Base-by-base conservation (phyloP, 2,888 invertebrate species). In the Xylota segnis region DNA sequence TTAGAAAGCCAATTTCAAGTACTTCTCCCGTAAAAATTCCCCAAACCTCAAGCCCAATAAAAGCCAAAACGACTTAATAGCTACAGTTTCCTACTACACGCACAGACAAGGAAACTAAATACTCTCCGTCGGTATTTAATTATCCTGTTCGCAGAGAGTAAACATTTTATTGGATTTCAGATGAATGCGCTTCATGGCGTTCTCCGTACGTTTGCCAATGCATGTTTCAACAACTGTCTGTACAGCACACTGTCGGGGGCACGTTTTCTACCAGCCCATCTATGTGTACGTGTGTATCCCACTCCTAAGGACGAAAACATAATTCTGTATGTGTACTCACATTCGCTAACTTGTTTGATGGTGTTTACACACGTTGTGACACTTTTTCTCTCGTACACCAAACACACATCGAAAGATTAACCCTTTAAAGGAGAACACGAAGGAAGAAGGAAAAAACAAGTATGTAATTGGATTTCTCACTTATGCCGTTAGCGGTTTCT, bases 391-490 rank as follows among this genome's bases (percentile, higher is more conserved):
- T n/a, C n/a, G n/a, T n/a, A 27, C 34, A 47, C 56, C n/a, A n/a
- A n/a, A 29, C 23, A 34, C 10, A 63, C 52, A 70, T 68, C 68
- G 59, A 70, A 70, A 29, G 77, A 54, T 52, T 77, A 77, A 77
- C 68, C 59, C 77, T 70, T 68, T 27, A 34, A 5, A 29, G 27
- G 27, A 59, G 16, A 59, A 9, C 14, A 56, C 5, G n/a, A 47
- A 14, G 52, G 9, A 32, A 63, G 23, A 23, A 23, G 1, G 23
- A 23, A 23, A 23, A 23, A 23, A 32, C 54, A 34, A 56, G 37
- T 58, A 54, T 34, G 40, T 68, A 77, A 77, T 77, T 77, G 68
- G 68, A 77, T 77, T 77, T 59, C 77, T 83, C 18, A 56, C 14
- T 63, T 52, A 63, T 37, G 65, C 52, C 71, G 71, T 56, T 65